Evolutionary conservation across 1,140 invertebrate genomes (phyloP).

Genomic region (Ostrea edulis): DNA sequence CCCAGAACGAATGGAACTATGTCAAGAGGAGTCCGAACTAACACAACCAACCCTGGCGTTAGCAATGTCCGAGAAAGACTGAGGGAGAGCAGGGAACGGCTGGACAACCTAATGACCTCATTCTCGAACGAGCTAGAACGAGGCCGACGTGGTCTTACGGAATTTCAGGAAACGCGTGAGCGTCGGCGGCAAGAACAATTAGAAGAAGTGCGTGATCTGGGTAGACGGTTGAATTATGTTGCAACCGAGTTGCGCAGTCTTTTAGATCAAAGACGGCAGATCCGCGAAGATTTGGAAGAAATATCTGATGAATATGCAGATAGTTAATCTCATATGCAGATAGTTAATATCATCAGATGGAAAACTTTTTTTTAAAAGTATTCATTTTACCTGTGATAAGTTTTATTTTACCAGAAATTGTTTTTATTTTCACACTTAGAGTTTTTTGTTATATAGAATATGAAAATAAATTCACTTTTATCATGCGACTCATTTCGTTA

Average conservation of each 20-base stretch:
- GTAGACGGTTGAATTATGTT: slow-evolving; percentile 71
- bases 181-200: slow-evolving; percentile 70
- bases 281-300: slow-evolving; percentile 56
- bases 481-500: not conserved
- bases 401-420: not conserved
- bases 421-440: not conserved
- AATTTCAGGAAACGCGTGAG: slow-evolving; percentile 71
- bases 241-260: slow-evolving; percentile 70
- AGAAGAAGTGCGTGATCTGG: slow-evolving; percentile 71
- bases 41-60: not conserved
- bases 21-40: slow-evolving; percentile 24
- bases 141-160: slow-evolving; percentile 64
- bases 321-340: slow-evolving; percentile 13
- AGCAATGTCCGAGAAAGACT: slow-evolving; percentile 66
- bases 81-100: slow-evolving; percentile 67
- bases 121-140: slow-evolving; percentile 69
- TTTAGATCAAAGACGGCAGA: slow-evolving; percentile 63
- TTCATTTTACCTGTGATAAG: slow-evolving; percentile 3
- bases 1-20: not conserved
- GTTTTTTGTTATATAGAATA: slow-evolving; percentile 8
- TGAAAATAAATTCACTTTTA: not conserved
- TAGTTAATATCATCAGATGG: not conserved
- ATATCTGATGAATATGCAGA: slow-evolving; percentile 51
- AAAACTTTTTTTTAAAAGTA: not conserved
- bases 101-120: slow-evolving; percentile 69